phyloP scores from a whole-genome alignment of 2,888 invertebrate genomes.

The Endomychus coccineus region DNA sequence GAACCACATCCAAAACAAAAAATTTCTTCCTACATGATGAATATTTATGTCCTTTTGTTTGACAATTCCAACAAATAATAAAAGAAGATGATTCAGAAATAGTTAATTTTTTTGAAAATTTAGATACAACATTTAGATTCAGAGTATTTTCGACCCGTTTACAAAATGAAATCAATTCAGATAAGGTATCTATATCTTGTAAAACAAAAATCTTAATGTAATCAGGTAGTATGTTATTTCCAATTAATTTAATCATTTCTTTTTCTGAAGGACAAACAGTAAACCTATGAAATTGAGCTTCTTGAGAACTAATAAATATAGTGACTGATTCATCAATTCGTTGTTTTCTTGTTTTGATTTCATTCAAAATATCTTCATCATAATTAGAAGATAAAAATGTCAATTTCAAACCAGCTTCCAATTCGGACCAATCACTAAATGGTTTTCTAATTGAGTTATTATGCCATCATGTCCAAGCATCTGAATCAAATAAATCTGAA shows the following conservation, averaged over 20 bases:
- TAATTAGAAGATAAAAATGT: slow-evolving; percentile 7
- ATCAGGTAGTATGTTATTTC: not conserved
- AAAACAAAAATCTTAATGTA: not conserved
- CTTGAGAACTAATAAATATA: not conserved
- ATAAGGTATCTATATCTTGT: not conserved
- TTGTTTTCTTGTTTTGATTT: slow-evolving; percentile 6
- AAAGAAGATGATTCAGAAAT: not conserved
- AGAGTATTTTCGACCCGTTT: slow-evolving; percentile 4
- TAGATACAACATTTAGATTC: not conserved
- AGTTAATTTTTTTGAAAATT: not conserved
- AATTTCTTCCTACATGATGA: not conserved
- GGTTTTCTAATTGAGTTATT: not conserved
- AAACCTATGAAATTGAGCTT: not conserved
- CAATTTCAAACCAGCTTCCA: not conserved
- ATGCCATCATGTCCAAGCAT: slow-evolving; percentile 10
- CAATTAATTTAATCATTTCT: slow-evolving; percentile 1
- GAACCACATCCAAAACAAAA: slow-evolving; percentile 5
- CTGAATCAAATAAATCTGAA: slow-evolving; percentile 5
- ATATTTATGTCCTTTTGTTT: slow-evolving; percentile 3
- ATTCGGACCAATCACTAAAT: slow-evolving; percentile 6
- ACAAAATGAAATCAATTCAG: not conserved
- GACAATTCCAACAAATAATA: slow-evolving; percentile 3
- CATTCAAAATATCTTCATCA: slow-evolving; percentile 1
- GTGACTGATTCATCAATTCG: not conserved
- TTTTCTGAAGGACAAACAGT: not conserved